These are phyloP conservation scores for Mixornis gularis DNA, from an alignment of 2,113 vertebrate species.

Conservation along the genomic window DNA sequence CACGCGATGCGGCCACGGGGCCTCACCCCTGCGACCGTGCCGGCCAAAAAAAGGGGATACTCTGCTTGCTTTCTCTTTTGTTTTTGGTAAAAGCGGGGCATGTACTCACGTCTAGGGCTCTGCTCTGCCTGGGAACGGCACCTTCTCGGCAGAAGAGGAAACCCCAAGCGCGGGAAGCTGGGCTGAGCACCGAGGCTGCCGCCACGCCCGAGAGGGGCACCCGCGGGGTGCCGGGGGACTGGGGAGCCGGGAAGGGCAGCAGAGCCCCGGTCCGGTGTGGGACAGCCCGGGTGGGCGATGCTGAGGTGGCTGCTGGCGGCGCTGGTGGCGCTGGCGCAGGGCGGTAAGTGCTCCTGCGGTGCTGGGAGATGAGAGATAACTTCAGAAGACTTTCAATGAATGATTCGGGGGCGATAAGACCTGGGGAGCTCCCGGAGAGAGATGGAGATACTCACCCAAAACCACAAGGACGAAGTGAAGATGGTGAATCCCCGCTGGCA, in stretches of 20 bases:
- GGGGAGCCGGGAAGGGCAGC: background rate
- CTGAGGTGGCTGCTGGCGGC: background rate
- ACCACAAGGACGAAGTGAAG: background rate
- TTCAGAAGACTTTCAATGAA: background rate
- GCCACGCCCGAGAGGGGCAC: background rate
- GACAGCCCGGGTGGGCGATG: background rate
- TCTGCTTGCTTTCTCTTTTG: constrained; percentile 38
- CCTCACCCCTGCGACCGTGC: background rate
- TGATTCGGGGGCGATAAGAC: background rate
- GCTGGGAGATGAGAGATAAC: background rate
- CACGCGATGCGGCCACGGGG: background rate
- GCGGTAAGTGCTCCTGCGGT: constrained; percentile 29
- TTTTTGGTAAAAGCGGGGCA: background rate
- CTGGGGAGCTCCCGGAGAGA: background rate
- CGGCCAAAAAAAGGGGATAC: background rate
- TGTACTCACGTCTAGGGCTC: rapidly evolving
- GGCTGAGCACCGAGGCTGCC: background rate
- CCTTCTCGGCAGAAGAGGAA: background rate
- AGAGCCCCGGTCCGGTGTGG: background rate
- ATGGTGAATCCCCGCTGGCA: rapidly evolving
- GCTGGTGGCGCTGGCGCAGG: background rate
- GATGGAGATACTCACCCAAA: background rate
- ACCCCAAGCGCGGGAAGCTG: background rate
- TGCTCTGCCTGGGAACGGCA: background rate
- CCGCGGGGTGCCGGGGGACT: rapidly evolving